phyloP scores from a whole-genome alignment of 1,140 invertebrate genomes.

The Drosophila saltans region DNA sequence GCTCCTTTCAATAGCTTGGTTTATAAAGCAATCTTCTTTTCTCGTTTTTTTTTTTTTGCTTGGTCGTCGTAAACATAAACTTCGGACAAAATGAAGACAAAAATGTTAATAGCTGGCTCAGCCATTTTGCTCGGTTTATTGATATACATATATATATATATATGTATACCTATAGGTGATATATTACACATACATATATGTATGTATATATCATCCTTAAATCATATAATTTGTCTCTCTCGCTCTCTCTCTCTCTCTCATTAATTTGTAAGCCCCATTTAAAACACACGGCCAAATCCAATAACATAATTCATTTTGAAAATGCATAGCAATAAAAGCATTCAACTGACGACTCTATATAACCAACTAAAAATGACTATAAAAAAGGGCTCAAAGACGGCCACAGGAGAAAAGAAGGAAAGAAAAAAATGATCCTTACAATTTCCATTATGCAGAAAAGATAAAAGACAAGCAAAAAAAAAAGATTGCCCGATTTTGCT shows the following conservation, averaged over 20 bases:
- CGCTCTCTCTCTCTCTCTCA: not conserved
- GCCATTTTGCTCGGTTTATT: not conserved
- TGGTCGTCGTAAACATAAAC: not conserved
- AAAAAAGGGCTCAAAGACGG: constrained; percentile 55
- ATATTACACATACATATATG: not conserved
- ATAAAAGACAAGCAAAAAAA: constrained; percentile 27
- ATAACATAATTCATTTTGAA: constrained; percentile 55
- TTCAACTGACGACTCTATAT: constrained; percentile 8
- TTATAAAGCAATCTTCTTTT: not conserved
- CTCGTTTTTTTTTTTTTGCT: no score
- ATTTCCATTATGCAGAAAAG: constrained; percentile 66
- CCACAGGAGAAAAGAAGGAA: not conserved
- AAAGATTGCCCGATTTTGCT: constrained; percentile 14
- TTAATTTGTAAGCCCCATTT: constrained; percentile 19
- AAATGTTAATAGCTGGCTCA: not conserved
- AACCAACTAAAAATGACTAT: constrained; percentile 52
- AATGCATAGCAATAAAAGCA: constrained; percentile 46
- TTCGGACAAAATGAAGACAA: not conserved
- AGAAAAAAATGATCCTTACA: constrained; percentile 23
- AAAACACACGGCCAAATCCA: constrained; percentile 24
- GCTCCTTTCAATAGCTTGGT: no score
- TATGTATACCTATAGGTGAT: not conserved
- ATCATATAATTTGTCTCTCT: not conserved
- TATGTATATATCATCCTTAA: not conserved
- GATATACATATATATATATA: not conserved